A percentile compares a stretch with the other conserved stretches of the same genome.
Evolutionary conservation across 2,797 vertebrate genomes (phyloP).

Genomic region (Selene dorsalis): DNA sequence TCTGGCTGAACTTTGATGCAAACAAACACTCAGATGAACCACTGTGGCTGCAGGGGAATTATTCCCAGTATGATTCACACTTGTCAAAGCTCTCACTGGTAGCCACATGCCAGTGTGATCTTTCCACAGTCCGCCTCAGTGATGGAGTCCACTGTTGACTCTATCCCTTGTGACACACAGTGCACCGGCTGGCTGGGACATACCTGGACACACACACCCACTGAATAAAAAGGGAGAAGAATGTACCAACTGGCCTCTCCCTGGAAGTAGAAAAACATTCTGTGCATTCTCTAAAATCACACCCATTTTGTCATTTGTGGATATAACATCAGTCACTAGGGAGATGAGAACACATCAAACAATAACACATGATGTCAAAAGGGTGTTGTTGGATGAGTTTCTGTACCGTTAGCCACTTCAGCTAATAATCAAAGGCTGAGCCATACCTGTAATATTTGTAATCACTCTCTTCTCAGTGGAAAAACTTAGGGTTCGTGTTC

Average conservation of each 20-base stretch:
- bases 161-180: conserved; percentile 48
- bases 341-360: conserved; percentile 70
- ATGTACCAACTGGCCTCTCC: conserved; percentile 68
- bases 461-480: conserved; percentile 54
- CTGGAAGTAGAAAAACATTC: conserved; percentile 63
- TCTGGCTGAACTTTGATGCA: conserved; percentile 49
- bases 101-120: conserved; percentile 51
- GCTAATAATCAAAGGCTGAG: conserved; percentile 42
- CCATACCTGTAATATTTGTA: conserved; percentile 46
- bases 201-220: conserved; percentile 78
- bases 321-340: conserved; percentile 61
- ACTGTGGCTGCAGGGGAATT: conserved; percentile 70
- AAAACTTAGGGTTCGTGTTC: background rate
- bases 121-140: conserved; percentile 46
- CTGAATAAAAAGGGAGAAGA: conserved; percentile 65
- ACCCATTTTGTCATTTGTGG: conserved; percentile 43
- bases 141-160: conserved; percentile 38
- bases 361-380: conserved; percentile 60
- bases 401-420: conserved; percentile 11
- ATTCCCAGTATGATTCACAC: conserved; percentile 73
- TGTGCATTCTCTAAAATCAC: conserved; percentile 66
- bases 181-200: conserved; percentile 41
- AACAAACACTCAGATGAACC: conserved; percentile 41
- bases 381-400: conserved; percentile 64
- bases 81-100: conserved; percentile 55